phyloP scores from a whole-genome alignment of 2,888 invertebrate species.

The Andrena chrysosceles region DNA sequence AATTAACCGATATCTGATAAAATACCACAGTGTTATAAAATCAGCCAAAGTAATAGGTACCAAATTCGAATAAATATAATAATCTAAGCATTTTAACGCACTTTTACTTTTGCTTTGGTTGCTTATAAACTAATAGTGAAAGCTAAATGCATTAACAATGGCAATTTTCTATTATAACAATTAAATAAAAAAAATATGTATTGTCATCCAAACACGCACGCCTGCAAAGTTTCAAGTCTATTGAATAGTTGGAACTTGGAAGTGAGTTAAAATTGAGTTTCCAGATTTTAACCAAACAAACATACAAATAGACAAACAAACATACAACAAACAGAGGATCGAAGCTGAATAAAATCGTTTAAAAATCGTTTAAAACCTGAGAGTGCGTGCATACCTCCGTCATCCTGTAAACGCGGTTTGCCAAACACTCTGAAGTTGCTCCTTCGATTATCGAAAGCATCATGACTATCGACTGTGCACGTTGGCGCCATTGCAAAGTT shows the following conservation, averaged over 20 bases:
- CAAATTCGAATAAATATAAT: background rate
- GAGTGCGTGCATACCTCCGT: background rate
- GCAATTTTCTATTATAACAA: background rate
- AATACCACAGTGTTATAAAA: background rate
- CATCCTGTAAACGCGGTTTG: background rate
- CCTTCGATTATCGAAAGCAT: background rate
- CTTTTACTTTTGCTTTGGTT: background rate
- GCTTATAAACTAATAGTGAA: background rate
- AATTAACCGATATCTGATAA: no score
- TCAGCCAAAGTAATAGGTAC: background rate
- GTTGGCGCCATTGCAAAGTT: background rate
- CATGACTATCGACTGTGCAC: constrained; percentile 17
- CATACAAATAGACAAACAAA: no score
- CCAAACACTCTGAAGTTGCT: constrained; percentile 11
- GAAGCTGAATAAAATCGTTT: no score
- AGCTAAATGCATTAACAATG: background rate
- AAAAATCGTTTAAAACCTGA: background rate
- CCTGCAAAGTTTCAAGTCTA: no score
- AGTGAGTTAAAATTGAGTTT: no score
- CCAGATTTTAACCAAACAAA: no score
- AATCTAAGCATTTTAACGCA: background rate
- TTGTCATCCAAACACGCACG: no score
- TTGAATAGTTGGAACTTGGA: no score
- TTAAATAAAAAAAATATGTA: background rate
- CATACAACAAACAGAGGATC: no score